Base-by-base conservation (phyloP, 2,888 invertebrate species). In the Drosophila stalkeri region DNA sequence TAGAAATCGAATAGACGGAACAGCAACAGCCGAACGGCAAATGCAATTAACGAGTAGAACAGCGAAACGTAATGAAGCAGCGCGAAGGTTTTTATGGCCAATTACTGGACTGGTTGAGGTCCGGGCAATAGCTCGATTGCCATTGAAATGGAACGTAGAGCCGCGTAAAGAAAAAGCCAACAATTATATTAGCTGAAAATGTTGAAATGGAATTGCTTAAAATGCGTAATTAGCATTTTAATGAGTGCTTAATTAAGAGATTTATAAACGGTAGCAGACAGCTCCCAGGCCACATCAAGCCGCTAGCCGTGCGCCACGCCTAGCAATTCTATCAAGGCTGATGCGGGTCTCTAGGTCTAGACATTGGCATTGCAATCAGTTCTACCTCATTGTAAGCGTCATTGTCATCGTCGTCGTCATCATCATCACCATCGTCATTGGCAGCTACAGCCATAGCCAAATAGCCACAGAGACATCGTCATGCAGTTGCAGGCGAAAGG, bases 161-260 rank as follows among this genome's bases (percentile, higher is more conserved):
- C 52, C 49, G 49, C 31, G 49, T n/a, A 33, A 37, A 62, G 39
- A 56, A 35, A 49, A 27, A 64, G 64, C 63, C 54, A 16, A 41
- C 63, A 72, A 65, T 59, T 59, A 55, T 39, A 55, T 49, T 73
- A 54, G 62, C 60, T 64, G 47, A 54, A 64, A 68, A 81, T 80
- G 76, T 49, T 66, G 39, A 51, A 77, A 54, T 77, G 23, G 27
- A 68, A 65, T 77, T 65, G 61, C 63, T 77, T 59, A 68, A 80
- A 82, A 73, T 81, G 80, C 72, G 71, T 76, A 76, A 85, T 82
- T 70, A 80, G 67, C 54, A 73, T 73, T 71, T 80, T 75, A 89
- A 89, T 87, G 55, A 73, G 72, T 77, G 49, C 70, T 86, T 80
- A 87, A 87, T 85, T 78, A 82, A 78, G 67, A 73, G 69, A 86